These are phyloP conservation scores for Sternotherus odoratus DNA, from an alignment of 2,797 vertebrate species.

Conservation along the genomic window DNA sequence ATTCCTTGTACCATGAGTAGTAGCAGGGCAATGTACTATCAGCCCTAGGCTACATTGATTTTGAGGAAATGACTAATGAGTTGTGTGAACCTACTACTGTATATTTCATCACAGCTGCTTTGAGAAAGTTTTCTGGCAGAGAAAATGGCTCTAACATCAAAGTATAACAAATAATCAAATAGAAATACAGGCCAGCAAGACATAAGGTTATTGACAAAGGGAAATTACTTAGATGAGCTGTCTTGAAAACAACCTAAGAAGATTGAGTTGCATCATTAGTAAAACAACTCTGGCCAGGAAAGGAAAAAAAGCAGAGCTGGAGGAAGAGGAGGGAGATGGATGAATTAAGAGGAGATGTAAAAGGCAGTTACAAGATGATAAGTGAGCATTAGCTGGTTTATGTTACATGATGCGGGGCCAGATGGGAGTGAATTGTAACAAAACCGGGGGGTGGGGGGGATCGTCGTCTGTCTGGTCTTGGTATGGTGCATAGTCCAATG, in stretches of 20 bases:
- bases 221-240: conserved; percentile 26
- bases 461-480: neutral
- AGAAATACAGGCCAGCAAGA: conserved; percentile 8
- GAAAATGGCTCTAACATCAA: conserved; percentile 40
- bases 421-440: neutral
- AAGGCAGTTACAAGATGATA: neutral
- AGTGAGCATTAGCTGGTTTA: neutral
- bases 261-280: conserved; percentile 26
- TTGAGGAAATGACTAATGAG: conserved; percentile 50
- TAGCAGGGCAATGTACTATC: neutral
- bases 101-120: conserved; percentile 55
- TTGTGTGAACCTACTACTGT: conserved; percentile 55
- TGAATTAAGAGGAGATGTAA: conserved; percentile 6
- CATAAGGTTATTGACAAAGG: conserved; percentile 8
- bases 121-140: conserved; percentile 54
- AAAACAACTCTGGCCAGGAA: conserved; percentile 10
- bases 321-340: neutral
- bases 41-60: conserved; percentile 38
- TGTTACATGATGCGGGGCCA: neutral
- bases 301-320: neutral
- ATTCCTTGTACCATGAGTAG: conserved; percentile 18
- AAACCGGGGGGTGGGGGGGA: no score
- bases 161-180: conserved; percentile 37
- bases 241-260: conserved; percentile 34
- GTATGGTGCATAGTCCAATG: neutral